Base-by-base conservation (phyloP, 2,888 invertebrate species). In the Stictocephala bisonia region DNA sequence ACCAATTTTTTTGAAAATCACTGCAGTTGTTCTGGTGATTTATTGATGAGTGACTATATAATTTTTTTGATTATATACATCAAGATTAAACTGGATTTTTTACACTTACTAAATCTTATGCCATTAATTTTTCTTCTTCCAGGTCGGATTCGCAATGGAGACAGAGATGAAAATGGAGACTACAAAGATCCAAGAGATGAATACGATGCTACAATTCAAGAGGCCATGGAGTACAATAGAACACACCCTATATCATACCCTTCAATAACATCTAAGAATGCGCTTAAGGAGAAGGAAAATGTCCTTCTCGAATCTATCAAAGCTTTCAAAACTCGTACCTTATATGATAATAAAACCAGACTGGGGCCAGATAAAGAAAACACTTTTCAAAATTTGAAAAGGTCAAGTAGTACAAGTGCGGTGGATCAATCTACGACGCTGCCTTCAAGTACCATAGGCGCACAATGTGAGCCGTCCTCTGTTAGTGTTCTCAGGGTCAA, bases 231-330 rank as follows among this genome's bases (percentile, higher is more conserved):
- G 24, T 60, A 69, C 69, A 74, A 69, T 51, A 51, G 53, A 29
- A 64, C 35, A 11, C 35, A 60, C 29, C 64, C 68, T 1, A 60
- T 40, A 51, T 18, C n/a, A 29, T 71, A 69, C 24, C 48, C 66
- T 24, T 64, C 50, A 44, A 41, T 68, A 4, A 15, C 24, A 20
- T 35, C 60, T 27, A 35, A 72, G 35, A 75, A 71, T 51, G 71
- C 72, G 13, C 53, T 79, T 50, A 73, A 75, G 60, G 77, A 77
- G 20, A 79, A 79, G 70, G 78, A 79, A 73, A 73, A 76, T 20
- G 73, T 79, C n/a, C 76, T 79, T n/a, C 53, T 79, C 27, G 75
- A 75, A 13, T 75, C 77, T 13, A 41, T 79, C 7, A 71, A 70
- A 68, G 27, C 70, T 11, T 40, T 41, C 11, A 53, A 69, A 6